Base-by-base conservation (phyloP, 2,888 invertebrate species). In the Heliconius ismenius region DNA sequence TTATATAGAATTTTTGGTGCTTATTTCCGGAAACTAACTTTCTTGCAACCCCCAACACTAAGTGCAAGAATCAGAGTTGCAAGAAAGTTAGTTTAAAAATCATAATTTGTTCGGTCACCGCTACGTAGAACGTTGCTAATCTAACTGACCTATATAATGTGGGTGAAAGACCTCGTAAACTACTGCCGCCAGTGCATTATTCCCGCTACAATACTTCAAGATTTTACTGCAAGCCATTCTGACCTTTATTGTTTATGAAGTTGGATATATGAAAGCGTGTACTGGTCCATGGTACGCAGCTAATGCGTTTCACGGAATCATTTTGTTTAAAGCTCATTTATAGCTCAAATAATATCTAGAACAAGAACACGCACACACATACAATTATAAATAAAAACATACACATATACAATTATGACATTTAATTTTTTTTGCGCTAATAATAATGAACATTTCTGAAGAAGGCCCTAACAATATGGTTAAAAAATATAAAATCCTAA, bases 101-200 rank as follows among this genome's bases (percentile, higher is more conserved):
- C 76, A 36, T 77, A 78, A 77, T 77, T 79, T 79, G 68, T 78
- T 79, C 79, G 81, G 79, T 81, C 76, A 80, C 75, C 76, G 74
- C 76, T 79, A 78, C 74, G 75, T 84, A 90, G 87, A 90, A 89
- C 90, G 88, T 89, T 88, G 89, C 91, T 93, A 94, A 93, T 93
- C 93, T 93, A 89, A 90, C 90, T 94, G 93, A 93, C 93, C 93
- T 87, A 94, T 94, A 92, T 93, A 88, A 85, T 87, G 86, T 86
- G 88, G 93, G 93, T 93, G 93, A 94, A 93, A 93, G 93, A 94
- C 93, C 93, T 93, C 93, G 88, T 94, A 92, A 93, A 93, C 91
- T 90, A 90, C 88, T 90, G 85, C 89, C 87, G 86, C 85, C 86
- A 87, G 89, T 90, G 91, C 91, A 92, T 91, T 92, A 92, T 92